Evolutionary conservation across 2,797 vertebrate genomes (phyloP), one percentile per base, ranked within the genome.

Genomic region (Molossus molossus): DNA sequence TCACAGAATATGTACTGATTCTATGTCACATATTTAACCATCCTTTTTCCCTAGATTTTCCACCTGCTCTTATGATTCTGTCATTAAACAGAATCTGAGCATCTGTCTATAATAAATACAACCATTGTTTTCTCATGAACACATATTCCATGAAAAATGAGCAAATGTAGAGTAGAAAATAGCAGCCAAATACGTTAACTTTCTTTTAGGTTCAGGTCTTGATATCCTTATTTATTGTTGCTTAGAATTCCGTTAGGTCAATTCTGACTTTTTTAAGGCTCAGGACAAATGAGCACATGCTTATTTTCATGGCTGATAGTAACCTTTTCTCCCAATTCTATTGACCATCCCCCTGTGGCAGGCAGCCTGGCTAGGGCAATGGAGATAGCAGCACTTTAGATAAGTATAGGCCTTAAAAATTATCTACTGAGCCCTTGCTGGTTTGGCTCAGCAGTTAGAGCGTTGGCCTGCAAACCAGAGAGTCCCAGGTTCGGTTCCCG

Each of bases 281-380:
- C 23, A 20, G 45, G 18, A 48, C 27, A 85, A 85, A 90, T 80
- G 60, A 94, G 1, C 48, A 67, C 82, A 73, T 81, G 33, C 55
- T 88, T 94, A 65, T 87, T 95, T 80, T 93, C 40, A n/a, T 76
- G 40, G 40, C 27, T 82, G 77, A 85, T 64, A 81, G 40, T 95
- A 79, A 94, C 69, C 33, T 33, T 33, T 33, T 33, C 33, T 33
- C 33, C 21, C 4, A 76, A 17, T 90, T 93, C 50, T 86, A 2
- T 73, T 70, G 60, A 85, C 33, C 5, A 2, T 82, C n/a, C 27
- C 37, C n/a, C 12, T 79, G 14, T 37, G 70, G 9, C 65, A 93
- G 48, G 62, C 29, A 48, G 17, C 50, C 33, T 84, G 40, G 37
- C 33, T 48, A 40, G 21, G 75, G 50, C 25, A 48, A 9, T 77